These are phyloP conservation scores for Dolichotis patagonum DNA, from an alignment of 2,113 vertebrate species.

Conservation along the genomic window DNA sequence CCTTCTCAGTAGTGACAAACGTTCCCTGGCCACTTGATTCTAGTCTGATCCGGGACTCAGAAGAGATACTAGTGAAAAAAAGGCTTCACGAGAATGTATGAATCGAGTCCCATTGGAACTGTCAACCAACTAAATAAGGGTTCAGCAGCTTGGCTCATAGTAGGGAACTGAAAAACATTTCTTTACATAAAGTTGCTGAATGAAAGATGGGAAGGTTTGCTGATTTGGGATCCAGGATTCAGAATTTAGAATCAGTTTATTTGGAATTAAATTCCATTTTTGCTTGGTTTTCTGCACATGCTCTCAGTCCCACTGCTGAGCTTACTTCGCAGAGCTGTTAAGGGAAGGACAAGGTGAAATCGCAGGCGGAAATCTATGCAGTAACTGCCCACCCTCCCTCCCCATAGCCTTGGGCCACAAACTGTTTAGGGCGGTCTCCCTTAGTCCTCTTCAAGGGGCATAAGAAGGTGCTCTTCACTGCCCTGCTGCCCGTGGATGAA, in stretches of 20 bases:
- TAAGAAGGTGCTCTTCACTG: neutral
- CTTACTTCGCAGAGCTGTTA: neutral
- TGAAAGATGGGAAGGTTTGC: neutral
- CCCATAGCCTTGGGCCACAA: neutral
- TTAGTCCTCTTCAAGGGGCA: neutral
- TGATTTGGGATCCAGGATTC: neutral
- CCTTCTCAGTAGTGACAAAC: neutral
- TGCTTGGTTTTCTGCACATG: neutral
- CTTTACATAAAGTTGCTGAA: neutral
- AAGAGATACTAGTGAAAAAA: neutral
- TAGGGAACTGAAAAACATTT: neutral
- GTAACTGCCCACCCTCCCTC: neutral
- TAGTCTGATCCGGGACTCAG: neutral
- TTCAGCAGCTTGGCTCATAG: neutral
- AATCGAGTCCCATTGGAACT: neutral
- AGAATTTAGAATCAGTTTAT: neutral
- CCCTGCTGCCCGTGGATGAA: neutral
- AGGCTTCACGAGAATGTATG: neutral
- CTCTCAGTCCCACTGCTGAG: neutral
- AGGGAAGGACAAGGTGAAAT: neutral
- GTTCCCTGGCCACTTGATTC: neutral
- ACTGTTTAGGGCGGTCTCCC: neutral
- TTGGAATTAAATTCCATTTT: neutral
- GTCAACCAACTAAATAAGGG: neutral
- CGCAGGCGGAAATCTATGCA: neutral